Percentiles rank a stretch among this genome's conserved stretches.
Evolutionary conservation across 2,113 vertebrate genomes (phyloP).

Genomic region (Aleadryas rufinucha): DNA sequence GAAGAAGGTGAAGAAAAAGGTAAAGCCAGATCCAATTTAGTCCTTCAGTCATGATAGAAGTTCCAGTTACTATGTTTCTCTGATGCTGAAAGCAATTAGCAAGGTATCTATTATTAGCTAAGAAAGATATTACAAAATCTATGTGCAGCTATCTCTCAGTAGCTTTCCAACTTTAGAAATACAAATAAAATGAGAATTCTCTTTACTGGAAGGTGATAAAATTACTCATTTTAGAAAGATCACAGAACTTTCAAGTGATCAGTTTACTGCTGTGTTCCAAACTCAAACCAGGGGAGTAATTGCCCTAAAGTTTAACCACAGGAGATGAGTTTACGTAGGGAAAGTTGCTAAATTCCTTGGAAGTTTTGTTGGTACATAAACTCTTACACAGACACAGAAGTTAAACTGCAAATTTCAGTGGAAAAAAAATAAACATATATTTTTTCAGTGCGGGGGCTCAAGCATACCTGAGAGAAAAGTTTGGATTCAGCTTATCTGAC

Average conservation of each 20-base stretch:
- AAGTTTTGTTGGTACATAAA: not conserved
- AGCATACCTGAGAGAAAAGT: not conserved
- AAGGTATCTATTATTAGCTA: not conserved
- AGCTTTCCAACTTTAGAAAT: not conserved
- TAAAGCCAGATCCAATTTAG: constrained; percentile 51
- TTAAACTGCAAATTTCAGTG: not conserved
- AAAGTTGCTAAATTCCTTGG: not conserved
- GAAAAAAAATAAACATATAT: not conserved
- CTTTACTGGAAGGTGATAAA: not conserved
- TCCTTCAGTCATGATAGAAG: not conserved
- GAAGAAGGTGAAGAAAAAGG: constrained; percentile 83
- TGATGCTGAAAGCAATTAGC: not conserved
- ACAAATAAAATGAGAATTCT: not conserved
- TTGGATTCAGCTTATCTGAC: not conserved
- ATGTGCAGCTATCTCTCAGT: not conserved
- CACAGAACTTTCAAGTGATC: not conserved
- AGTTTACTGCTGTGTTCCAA: not conserved
- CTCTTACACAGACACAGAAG: not conserved
- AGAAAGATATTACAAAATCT: not conserved
- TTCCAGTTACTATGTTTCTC: not conserved
- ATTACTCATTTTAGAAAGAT: not conserved
- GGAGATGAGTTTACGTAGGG: not conserved
- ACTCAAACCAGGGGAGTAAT: not conserved
- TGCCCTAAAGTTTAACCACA: not conserved
- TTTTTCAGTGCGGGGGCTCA: not conserved